Evolutionary conservation across 1,140 invertebrate genomes (phyloP), one percentile per base, ranked within the genome.

Genomic region (Aphaenogaster rudis): DNA sequence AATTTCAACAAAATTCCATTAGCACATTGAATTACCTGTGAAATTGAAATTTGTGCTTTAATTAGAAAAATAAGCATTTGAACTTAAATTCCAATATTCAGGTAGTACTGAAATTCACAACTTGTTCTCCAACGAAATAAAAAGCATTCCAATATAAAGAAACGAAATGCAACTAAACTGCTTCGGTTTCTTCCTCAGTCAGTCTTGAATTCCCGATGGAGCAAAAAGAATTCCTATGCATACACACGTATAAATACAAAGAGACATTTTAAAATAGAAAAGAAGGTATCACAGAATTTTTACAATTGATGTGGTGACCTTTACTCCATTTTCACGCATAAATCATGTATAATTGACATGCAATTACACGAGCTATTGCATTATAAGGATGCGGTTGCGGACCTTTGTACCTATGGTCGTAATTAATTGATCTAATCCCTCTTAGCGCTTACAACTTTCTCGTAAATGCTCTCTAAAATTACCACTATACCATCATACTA

Each of bases 401-500:
- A 48, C 8, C 15, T 74, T 74, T 57, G 50, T 13, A 15, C 28
- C 8, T 48, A 33, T 3, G 21, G 9, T 64, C 28, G 33, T 50
- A 39, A 52, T 79, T 79, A 63, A 79, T 64, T 36, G 28, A 64
- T 7, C 9, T 79, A 63, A 64, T 79, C 17, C 33, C 42, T 64
- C 6, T 64, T 64, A n/a, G 17, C n/a, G 61, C 28, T 33, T 45
- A 7, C 5, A 63, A 59, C 54, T 21, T 36, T 15, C 7, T 36
- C 33, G 33, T 39, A 39, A 66, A 79, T 33, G 42, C 33, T 39
- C 11, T 48, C n/a, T 3, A 57, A 72, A 74, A 54, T 63, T 57
- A 45, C 11, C 5, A 28, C 28, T 6, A 50, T 71, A n/a, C 8
- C 13, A 64, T 4, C 6, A 17, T n/a, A 28, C 7, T 11, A 15